phyloP scores from a whole-genome alignment of 2,888 invertebrate species.

The Oligia fasciuncula region DNA sequence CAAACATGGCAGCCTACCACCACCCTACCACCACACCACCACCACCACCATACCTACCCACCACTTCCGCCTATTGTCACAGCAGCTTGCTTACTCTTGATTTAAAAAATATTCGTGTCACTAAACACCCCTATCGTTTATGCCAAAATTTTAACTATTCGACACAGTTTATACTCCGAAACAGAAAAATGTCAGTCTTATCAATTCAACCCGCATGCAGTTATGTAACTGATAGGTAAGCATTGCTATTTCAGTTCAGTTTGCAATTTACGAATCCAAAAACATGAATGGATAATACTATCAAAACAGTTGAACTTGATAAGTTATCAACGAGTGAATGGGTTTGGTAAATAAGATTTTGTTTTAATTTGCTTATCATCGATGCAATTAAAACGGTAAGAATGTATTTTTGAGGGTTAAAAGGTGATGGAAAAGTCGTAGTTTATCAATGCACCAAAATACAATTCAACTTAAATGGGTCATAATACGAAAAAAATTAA shows the following conservation, averaged over 20 bases:
- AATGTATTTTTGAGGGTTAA: neutral
- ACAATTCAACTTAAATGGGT: neutral
- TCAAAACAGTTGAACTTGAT: constrained; percentile 20
- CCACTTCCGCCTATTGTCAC: too few species aligned
- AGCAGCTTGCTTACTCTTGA: neutral
- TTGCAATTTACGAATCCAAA: constrained; percentile 15
- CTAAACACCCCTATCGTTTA: neutral
- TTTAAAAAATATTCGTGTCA: neutral
- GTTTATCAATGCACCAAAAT: constrained; percentile 12
- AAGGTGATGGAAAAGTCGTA: neutral
- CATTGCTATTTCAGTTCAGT: constrained; percentile 14
- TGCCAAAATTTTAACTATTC: neutral
- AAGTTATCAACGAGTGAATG: constrained; percentile 29
- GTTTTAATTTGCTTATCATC: constrained; percentile 20
- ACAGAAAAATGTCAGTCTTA: constrained; percentile 24
- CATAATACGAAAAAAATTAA: neutral
- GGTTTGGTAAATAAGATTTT: constrained; percentile 17
- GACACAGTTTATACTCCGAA: neutral
- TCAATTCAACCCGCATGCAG: constrained; percentile 44
- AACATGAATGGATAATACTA: constrained; percentile 40
- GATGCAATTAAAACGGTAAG: constrained; percentile 15
- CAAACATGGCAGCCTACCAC: neutral
- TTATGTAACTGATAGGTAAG: constrained; percentile 39
- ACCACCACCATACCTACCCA: too few species aligned
- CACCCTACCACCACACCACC: too few species aligned